Conservation (phyloP, 2,888 invertebrate species). For the Stegana nigrithorax region DNA sequence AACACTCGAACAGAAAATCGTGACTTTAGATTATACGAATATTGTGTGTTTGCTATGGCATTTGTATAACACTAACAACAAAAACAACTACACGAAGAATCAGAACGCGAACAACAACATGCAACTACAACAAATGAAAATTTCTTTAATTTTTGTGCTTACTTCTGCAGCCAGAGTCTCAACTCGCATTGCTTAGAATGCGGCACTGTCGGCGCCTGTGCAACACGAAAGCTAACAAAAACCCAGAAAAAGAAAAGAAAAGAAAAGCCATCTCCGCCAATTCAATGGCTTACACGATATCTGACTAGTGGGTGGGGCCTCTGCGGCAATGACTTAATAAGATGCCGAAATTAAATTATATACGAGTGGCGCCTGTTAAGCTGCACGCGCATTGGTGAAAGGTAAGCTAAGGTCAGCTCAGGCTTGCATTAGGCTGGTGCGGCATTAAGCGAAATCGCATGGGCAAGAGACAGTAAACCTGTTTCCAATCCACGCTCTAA, state of each 20-base stretch:
- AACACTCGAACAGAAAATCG: conserved; percentile 30
- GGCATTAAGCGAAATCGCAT: neutral
- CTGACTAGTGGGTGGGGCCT: conserved; percentile 1
- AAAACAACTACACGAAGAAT: neutral
- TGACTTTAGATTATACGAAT: conserved; percentile 30
- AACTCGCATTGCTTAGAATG: conserved; percentile 16
- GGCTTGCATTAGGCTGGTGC: neutral
- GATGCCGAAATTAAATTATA: conserved; percentile 15
- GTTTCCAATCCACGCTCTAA: neutral
- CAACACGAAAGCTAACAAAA: neutral
- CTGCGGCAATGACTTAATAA: conserved; percentile 20
- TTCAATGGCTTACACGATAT: conserved; percentile 13
- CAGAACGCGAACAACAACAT: neutral
- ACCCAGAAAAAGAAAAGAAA: neutral
- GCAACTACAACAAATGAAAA: conserved; percentile 23
- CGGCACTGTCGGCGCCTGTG: conserved; percentile 1
- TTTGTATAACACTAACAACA: conserved; percentile 15
- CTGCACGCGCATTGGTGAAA: neutral
- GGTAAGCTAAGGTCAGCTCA: neutral
- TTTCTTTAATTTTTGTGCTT: conserved; percentile 23
- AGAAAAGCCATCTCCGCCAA: neutral
- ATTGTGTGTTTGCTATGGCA: conserved; percentile 23
- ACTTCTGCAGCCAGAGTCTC: neutral
- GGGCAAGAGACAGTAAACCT: too few relatives aligned
- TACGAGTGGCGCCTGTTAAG: conserved; percentile 11